Percentiles rank a stretch among this genome's conserved stretches.
phyloP scores from a whole-genome alignment of 1,140 invertebrate species.

The Camponotus pennsylvanicus region DNA sequence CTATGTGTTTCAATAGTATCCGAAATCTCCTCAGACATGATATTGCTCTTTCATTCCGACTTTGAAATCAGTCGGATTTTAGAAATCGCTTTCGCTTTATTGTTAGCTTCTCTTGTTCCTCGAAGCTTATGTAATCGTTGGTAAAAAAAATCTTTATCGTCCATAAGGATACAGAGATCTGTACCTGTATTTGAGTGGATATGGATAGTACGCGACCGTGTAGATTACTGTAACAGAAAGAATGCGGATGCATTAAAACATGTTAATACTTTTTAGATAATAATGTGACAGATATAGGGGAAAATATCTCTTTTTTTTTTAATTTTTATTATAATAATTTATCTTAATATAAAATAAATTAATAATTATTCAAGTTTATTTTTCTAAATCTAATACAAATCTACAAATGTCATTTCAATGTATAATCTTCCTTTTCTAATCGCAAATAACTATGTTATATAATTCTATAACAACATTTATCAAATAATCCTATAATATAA shows the following conservation, averaged over 20 bases:
- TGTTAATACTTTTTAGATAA: neutral
- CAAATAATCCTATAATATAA: too few relatives aligned
- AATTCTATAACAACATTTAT: neutral
- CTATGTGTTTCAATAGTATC: neutral
- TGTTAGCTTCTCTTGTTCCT: too few relatives aligned
- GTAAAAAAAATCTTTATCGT: constrained; percentile 26
- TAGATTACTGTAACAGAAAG: constrained; percentile 55
- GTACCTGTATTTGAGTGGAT: constrained; percentile 32
- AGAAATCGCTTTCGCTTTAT: constrained; percentile 4
- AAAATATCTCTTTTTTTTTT: neutral
- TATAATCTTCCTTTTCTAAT: neutral
- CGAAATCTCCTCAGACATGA: neutral
- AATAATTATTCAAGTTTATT: neutral
- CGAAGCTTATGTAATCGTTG: neutral
- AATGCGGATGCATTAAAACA: constrained; percentile 19
- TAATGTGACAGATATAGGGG: neutral
- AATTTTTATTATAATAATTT: neutral
- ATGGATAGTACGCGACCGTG: constrained; percentile 46
- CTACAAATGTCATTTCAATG: neutral
- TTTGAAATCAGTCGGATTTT: constrained; percentile 8
- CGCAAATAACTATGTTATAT: neutral
- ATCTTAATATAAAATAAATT: neutral
- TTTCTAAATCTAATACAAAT: neutral
- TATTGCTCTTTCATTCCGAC: neutral
- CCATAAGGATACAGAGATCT: constrained; percentile 5